A percentile compares a stretch with the other conserved stretches of the same genome.
phyloP scores from a whole-genome alignment of 23 tunicate genomes.

The Diplosoma virens region DNA sequence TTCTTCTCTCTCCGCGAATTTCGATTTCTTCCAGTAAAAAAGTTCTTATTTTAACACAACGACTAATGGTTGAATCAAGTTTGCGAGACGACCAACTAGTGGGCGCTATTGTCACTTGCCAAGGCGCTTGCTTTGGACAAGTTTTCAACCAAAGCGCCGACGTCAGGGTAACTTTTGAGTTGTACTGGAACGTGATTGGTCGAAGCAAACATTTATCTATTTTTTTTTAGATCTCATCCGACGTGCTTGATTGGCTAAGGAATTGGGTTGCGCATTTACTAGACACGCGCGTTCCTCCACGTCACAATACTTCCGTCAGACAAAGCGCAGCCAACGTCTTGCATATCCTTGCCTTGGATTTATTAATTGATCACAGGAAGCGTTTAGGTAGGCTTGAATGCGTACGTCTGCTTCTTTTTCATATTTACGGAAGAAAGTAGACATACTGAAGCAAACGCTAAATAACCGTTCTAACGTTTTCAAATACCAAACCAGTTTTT shows the following conservation, averaged over 20 bases:
- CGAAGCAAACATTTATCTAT: neutral
- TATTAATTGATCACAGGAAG: neutral
- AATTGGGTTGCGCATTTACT: neutral
- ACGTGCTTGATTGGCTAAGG: neutral
- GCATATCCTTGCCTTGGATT: neutral
- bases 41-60: slow-evolving; percentile 7
- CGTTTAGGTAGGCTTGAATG: slow-evolving; percentile 15
- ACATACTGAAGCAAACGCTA: too few species aligned
- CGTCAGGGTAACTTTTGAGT: neutral
- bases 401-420: too few species aligned
- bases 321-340: slow-evolving; percentile 31
- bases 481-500: too few species aligned
- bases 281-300: neutral
- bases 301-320: slow-evolving; percentile 44
- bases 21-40: neutral
- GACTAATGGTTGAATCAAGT: neutral
- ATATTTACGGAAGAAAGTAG: too few species aligned
- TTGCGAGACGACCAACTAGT: slow-evolving; percentile 6
- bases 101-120: slow-evolving; percentile 32
- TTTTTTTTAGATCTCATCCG: neutral
- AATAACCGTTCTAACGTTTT: too few species aligned
- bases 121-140: slow-evolving; percentile 16
- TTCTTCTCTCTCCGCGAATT: neutral
- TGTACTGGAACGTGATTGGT: neutral
- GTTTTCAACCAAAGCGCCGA: neutral